Base-by-base conservation (phyloP, 2,888 invertebrate genomes). In the Spisula solida region DNA sequence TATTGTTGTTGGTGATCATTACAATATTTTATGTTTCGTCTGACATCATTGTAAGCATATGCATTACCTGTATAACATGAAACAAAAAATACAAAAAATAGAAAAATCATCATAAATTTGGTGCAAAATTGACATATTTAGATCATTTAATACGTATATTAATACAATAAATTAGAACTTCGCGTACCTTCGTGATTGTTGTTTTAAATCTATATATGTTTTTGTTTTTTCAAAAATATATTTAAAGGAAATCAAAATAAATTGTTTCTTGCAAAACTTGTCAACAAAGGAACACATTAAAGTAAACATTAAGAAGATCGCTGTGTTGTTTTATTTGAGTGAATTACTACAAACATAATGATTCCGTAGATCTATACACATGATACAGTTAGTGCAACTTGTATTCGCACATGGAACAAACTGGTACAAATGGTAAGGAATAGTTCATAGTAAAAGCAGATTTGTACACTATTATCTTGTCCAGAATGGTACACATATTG, bases 31-130 rank as follows among this genome's bases (percentile, higher is more conserved):
- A 75, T 75, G 31, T 75, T 75, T 75, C 31, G 75, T 75, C 31
- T 18, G 18, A 14, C 16, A 31, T 75, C 75, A 75, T 75, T 18
- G 18, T 75, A 10, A 10, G 60, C 60, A 66, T 66, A 66, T 66
- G 25, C 60, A 66, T 66, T 25, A 66, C 20, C 10, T 66, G 25
- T 25, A 66, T 10, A 66, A n/a, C 60, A 66, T 66, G 60, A 25
- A n/a, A 66, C 60, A 66, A 66, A 66, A 60, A 66, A 66, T 66
- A 66, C 25, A 66, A 66, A 51, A 66, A 66, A 66, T 66, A 66
- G 60, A n/a, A 66, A 66, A 66, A 66, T n/a, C 25, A 8, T 66
- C 25, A 66, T 66, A 6, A 12, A 25, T 66, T 25, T 0, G 12
- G n/a, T 25, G 60, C 25, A 25, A 25, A 66, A 8, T 66, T 25